Percentiles rank a stretch among this genome's conserved stretches.
Evolutionary conservation across 2,888 invertebrate species (phyloP).

Genomic region (Acanthosepion lycidas): DNA sequence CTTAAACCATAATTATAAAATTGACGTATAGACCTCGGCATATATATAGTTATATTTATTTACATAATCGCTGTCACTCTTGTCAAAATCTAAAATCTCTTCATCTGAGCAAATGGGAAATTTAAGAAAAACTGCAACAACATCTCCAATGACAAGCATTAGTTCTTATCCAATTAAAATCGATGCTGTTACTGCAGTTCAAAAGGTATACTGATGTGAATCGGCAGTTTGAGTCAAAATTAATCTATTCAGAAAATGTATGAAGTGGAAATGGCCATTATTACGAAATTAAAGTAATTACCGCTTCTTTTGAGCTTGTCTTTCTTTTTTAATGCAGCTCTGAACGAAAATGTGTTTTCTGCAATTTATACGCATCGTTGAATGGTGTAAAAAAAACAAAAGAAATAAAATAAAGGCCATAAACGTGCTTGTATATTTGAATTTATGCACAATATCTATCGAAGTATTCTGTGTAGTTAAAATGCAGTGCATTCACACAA

Average conservation of each 20-base stretch:
- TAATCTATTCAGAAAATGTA: not conserved
- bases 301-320: not conserved
- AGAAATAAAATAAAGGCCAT: too few species aligned
- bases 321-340: not conserved
- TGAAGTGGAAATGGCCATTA: not conserved
- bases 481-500: not conserved
- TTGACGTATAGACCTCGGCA: not conserved
- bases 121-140: not conserved
- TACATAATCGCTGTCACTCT: not conserved
- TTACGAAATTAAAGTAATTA: not conserved
- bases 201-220: not conserved
- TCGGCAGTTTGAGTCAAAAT: not conserved
- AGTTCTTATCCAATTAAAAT: not conserved
- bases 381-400: not conserved
- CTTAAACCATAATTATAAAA: too few species aligned
- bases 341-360: not conserved
- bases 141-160: not conserved
- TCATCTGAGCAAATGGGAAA: not conserved
- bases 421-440: too few species aligned
- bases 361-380: not conserved
- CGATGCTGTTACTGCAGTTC: not conserved
- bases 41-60: not conserved
- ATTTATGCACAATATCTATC: not conserved
- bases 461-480: not conserved
- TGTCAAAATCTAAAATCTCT: not conserved